Evolutionary conservation across 1,140 invertebrate genomes (phyloP), one percentile per base, ranked within the genome.

Genomic region (Vanessa tameamea): DNA sequence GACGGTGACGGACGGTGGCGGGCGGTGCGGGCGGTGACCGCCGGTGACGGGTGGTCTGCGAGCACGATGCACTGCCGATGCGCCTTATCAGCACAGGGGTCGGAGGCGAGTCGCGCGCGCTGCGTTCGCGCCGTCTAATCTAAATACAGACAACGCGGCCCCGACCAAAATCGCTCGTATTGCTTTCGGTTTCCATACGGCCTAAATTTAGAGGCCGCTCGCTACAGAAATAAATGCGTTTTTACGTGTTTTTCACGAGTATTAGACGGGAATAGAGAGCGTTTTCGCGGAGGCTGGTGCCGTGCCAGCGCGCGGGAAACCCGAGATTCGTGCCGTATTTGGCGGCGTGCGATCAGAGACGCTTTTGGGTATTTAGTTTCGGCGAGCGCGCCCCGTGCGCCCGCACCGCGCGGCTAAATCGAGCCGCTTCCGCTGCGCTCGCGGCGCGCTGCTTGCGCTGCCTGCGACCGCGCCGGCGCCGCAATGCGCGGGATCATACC

Each of bases 151-250:
- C 90, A 91, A 87, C 86, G 72, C 82, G 81, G 81, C 81, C 82
- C 74, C 83, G 82, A 89, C 90, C 90, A 92, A 92, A 92, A 90
- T 88, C 87, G 73, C 89, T 85, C 82, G 86, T 85, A 89, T 89
- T 84, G 89, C 88, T 90, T 92, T 57, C 55, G 12, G 55, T 57
- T 57, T 61, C 14, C 57, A 61, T 91, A 90, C 88, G 88, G 86
- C 89, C 89, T 92, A 92, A 90, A 89, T 90, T 90, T 92, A 92
- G 90, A 90, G 89, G 86, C 82, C 83, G 88, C 85, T 89, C 79
- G 85, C 82, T 85, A 90, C 90, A 85, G 86, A 92, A 92, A 92
- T 92, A 92, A 91, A 90, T 88, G 82, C 79, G 84, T 86, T 90
- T 90, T 92, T 92, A 91, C 90, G 88, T 88, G 89, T 90, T 92